Conservation (phyloP, 2,113 vertebrate species). For the Neomonachus schauinslandi region DNA sequence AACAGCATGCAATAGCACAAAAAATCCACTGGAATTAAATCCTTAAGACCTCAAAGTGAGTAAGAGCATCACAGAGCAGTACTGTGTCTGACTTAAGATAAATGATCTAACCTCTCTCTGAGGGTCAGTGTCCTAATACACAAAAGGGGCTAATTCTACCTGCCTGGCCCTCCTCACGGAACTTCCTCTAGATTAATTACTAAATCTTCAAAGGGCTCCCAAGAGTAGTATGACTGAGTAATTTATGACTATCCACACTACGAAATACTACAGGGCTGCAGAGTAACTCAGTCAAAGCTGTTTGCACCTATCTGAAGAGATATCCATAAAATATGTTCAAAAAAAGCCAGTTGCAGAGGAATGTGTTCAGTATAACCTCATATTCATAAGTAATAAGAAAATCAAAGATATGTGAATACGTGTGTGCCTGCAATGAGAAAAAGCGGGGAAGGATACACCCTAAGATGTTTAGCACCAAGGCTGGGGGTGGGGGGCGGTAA, state of each 20-base stretch:
- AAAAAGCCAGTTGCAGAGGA: neutral
- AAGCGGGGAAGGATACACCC: neutral
- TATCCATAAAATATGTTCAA: neutral
- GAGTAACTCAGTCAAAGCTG: neutral
- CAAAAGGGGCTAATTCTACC: neutral
- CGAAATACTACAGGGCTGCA: neutral
- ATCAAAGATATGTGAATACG: neutral
- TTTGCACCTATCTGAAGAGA: neutral
- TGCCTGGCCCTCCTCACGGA: neutral
- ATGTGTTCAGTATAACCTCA: neutral
- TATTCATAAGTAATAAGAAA: neutral
- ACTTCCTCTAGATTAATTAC: slow-evolving; percentile 12
- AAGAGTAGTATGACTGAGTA: neutral
- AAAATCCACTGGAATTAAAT: neutral
- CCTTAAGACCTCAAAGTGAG: neutral
- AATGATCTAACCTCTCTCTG: neutral
- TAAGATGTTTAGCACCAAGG: neutral
- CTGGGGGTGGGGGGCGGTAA: neutral
- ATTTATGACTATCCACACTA: neutral
- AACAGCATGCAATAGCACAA: neutral
- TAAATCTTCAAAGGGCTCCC: neutral
- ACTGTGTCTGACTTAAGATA: neutral
- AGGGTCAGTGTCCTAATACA: neutral
- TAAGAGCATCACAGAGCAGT: neutral
- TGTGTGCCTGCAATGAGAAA: neutral